Evolutionary conservation across 2,113 vertebrate genomes (phyloP).

Genomic region (Zapus hudsonius): DNA sequence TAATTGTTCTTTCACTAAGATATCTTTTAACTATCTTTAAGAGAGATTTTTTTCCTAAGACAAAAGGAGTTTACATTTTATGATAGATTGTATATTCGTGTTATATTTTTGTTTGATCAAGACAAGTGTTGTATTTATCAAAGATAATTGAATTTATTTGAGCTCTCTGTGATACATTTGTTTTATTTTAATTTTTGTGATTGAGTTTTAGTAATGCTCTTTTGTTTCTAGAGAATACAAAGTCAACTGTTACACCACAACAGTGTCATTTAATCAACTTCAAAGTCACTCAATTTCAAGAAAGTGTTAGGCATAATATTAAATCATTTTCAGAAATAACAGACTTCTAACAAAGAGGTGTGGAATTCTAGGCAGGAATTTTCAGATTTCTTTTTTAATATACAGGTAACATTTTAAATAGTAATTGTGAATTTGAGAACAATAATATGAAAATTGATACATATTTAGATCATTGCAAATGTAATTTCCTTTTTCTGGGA

Average conservation of each 20-base stretch:
- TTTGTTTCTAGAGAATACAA: conserved; percentile 68
- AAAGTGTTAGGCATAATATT: neutral
- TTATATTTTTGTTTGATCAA: conserved; percentile 71
- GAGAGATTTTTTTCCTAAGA: conserved; percentile 43
- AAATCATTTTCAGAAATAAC: conserved; percentile 21
- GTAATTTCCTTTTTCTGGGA: neutral
- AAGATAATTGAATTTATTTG: conserved; percentile 64
- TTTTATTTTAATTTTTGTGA: conserved; percentile 61
- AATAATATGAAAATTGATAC: conserved; percentile 16
- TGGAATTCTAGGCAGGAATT: neutral
- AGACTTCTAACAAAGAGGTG: conserved; percentile 11
- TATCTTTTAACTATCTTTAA: conserved; percentile 36
- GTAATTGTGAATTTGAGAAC: neutral
- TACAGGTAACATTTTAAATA: neutral
- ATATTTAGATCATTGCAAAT: neutral
- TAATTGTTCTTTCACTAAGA: conserved; percentile 53
- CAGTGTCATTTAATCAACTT: conserved; percentile 32
- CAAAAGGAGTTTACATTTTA: conserved; percentile 44
- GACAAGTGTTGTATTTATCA: conserved; percentile 57
- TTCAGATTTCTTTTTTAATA: neutral
- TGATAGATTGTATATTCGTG: conserved; percentile 31
- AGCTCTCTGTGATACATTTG: conserved; percentile 30
- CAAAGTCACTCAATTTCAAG: conserved; percentile 39
- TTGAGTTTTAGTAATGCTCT: conserved; percentile 43
- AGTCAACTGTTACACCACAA: neutral